Base-by-base conservation (phyloP, 2,113 vertebrate species). In the Indicator indicator region DNA sequence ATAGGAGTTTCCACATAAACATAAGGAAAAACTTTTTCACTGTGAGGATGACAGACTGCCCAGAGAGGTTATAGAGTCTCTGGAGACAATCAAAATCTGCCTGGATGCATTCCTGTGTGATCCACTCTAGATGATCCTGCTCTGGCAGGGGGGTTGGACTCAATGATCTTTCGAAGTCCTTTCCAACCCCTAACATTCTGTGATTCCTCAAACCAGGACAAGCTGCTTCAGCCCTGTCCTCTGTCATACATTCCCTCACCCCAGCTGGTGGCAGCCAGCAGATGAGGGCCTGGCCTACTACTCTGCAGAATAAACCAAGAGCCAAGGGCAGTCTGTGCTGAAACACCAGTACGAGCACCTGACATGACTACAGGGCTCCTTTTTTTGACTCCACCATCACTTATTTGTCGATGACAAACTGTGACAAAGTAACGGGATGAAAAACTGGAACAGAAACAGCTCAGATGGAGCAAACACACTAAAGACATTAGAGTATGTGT, bases 211-310 rank as follows among this genome's bases (percentile, higher is more conserved):
- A 69, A 48, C 3, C 26, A 44, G 26, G 44, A 19, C 55, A 65
- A 83, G 73, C 23, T 36, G n/a, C 32, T 54, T 44, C 62, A 89
- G 64, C 30, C 16, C 36, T 67, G 27, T 19, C 17, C 16, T 84
- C 60, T 74, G n/a, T 30, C 8, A 11, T 9, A n/a, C 0, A 4
- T 11, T 16, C 27, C 42, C 33, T 60, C 0, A 0, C 7, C 26
- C 13, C 55, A 80, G 76, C 7, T 2, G 0, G 27, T 12, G 30
- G 36, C 73, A 77, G 52, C 0, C 5, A 55, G 50, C 40, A 86
- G 64, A 65, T 24, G 36, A 59, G 40, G 1, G 4, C n/a, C 46
- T n/a, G 38, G 36, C 10, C 60, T 40, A 30, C n/a, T 6, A 12
- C 20, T 10, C 24, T 32, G 12, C 44, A 54, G 28, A 12, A 9